Conservation (phyloP, 2,113 vertebrate species). For the Seriola quinqueradiata region DNA sequence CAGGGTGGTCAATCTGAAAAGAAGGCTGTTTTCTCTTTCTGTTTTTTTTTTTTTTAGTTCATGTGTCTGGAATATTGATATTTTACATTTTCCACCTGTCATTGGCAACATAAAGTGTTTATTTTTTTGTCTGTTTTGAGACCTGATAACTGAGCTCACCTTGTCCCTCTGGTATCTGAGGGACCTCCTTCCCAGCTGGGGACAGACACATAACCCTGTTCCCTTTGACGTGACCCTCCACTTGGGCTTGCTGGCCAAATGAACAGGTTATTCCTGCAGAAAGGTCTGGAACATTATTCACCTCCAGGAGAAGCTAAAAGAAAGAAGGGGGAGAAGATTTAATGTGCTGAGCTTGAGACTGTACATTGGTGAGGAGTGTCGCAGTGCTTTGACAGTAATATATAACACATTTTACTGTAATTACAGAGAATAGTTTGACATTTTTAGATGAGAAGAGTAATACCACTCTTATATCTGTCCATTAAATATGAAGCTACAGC, state of each 20-base stretch:
- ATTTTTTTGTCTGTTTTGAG: background rate
- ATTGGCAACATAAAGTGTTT: background rate
- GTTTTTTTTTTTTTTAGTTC: background rate
- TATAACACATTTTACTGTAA: background rate
- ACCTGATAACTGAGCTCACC: slow-evolving; percentile 77
- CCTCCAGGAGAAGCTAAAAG: slow-evolving; percentile 88
- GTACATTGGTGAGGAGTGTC: background rate
- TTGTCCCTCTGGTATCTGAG: slow-evolving; percentile 91
- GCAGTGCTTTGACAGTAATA: background rate
- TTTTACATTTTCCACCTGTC: slow-evolving; percentile 1
- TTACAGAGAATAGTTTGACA: too few relatives aligned
- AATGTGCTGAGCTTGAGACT: background rate
- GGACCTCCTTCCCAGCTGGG: slow-evolving; percentile 90
- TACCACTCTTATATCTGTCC: background rate
- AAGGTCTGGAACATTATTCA: slow-evolving; percentile 92
- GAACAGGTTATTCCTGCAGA: slow-evolving; percentile 89
- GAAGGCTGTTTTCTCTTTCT: background rate
- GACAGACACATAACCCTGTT: slow-evolving; percentile 91
- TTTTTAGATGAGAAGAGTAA: background rate
- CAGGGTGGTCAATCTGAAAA: slow-evolving; percentile 33
- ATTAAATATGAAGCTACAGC: background rate
- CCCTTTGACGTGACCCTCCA: slow-evolving; percentile 90
- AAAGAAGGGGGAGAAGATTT: background rate
- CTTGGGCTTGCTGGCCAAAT: slow-evolving; percentile 90
- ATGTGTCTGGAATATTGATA: slow-evolving; percentile 21